These are phyloP conservation scores for Ateles fusciceps DNA, from an alignment of 2,797 vertebrate species.

Conservation along the genomic window DNA sequence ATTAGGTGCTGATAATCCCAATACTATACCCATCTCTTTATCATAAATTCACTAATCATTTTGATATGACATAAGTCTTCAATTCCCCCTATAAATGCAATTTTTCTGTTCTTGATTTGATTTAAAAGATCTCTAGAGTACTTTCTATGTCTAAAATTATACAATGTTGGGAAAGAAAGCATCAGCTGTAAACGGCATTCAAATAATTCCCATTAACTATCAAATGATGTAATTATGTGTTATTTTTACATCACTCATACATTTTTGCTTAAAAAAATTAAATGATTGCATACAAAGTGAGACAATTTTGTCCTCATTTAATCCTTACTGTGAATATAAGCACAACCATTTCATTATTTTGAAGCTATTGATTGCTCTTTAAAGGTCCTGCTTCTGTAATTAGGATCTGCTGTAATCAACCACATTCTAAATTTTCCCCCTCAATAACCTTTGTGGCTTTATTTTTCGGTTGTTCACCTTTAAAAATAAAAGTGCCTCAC, in stretches of 20 bases:
- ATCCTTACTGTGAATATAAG: constrained; percentile 52
- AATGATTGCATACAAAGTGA: constrained; percentile 56
- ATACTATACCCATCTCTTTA: rapidly evolving
- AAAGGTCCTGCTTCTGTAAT: constrained; percentile 53
- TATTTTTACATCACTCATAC: constrained; percentile 24
- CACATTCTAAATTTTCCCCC: constrained; percentile 9
- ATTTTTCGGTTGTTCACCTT: neutral
- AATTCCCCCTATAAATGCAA: neutral
- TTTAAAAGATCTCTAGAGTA: neutral
- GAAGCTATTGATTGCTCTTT: constrained; percentile 67
- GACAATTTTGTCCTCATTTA: neutral
- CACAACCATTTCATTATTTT: constrained; percentile 72
- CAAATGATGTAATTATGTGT: constrained; percentile 48
- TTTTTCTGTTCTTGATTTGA: neutral
- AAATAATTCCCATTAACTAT: constrained; percentile 56
- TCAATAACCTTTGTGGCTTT: constrained; percentile 24
- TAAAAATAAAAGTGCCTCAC: neutral
- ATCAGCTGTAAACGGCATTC: constrained; percentile 6
- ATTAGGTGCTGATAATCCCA: neutral
- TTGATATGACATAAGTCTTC: neutral
- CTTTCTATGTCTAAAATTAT: neutral
- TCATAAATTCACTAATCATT: neutral
- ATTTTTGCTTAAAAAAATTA: constrained; percentile 23
- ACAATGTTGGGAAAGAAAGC: neutral
- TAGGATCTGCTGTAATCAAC: constrained; percentile 34